These are phyloP conservation scores for Lasioglossum vierecki DNA, from an alignment of 2,888 invertebrate genomes.

Conservation along the genomic window DNA sequence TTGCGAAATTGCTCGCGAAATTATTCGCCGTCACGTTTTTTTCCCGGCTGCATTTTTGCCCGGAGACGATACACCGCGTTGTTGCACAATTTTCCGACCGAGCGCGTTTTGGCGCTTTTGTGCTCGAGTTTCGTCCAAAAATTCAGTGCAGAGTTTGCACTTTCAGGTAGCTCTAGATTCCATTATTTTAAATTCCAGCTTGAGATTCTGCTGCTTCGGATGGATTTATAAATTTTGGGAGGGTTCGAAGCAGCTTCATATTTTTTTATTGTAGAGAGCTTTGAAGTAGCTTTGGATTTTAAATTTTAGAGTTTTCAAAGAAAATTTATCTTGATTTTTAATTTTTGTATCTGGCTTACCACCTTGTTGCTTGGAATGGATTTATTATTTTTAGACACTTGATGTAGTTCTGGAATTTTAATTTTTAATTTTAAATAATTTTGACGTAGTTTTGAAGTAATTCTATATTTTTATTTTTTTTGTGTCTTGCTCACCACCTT, in stretches of 20 bases:
- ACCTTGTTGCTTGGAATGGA: too few relatives aligned
- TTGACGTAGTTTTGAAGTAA: too few relatives aligned
- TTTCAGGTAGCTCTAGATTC: neutral
- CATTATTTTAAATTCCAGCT: neutral
- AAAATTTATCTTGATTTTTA: neutral
- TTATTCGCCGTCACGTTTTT: slow-evolving; percentile 10
- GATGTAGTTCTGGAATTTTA: too few relatives aligned
- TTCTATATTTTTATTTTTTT: neutral
- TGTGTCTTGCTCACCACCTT: neutral
- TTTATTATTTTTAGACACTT: too few relatives aligned
- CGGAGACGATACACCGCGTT: slow-evolving; percentile 31
- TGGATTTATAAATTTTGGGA: neutral
- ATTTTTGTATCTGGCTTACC: neutral
- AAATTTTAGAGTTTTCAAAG: neutral
- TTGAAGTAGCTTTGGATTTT: too few relatives aligned
- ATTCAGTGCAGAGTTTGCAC: neutral
- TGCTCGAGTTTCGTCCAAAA: slow-evolving; percentile 18
- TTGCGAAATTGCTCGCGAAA: slow-evolving; percentile 33
- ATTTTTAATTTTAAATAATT: too few relatives aligned
- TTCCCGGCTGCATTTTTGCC: slow-evolving; percentile 28
- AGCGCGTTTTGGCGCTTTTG: slow-evolving; percentile 1
- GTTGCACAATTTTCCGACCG: slow-evolving; percentile 39
- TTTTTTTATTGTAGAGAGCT: neutral
- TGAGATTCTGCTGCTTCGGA: neutral
- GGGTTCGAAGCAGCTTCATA: neutral